These are phyloP conservation scores for Lytechinus variegatus DNA, from an alignment of 35 echinoderm and acorn worm genomes.

Conservation along the genomic window DNA sequence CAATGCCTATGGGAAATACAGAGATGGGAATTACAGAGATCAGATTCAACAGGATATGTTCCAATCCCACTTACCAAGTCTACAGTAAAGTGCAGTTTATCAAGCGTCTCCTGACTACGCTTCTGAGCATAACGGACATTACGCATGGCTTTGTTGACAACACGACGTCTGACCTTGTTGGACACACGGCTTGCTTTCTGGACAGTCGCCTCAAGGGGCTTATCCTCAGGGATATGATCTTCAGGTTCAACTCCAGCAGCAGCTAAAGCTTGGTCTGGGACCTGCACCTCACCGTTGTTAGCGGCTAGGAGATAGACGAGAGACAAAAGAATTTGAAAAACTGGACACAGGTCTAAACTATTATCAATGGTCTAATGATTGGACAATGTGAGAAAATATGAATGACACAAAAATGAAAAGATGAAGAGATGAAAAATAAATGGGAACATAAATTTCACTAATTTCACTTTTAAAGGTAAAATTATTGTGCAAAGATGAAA, in stretches of 20 bases:
- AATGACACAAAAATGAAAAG: too few species aligned
- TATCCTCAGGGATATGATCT: background rate
- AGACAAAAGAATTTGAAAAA: too few species aligned
- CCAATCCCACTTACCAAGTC: constrained; percentile 72
- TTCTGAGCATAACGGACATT: constrained; percentile 93
- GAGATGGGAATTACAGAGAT: too few species aligned
- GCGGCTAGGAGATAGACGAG: background rate
- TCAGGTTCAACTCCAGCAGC: background rate
- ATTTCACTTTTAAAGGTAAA: too few species aligned
- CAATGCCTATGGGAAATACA: too few species aligned
- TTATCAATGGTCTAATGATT: too few species aligned
- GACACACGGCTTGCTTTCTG: constrained; percentile 62
- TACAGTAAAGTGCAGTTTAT: constrained; percentile 87
- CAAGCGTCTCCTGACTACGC: constrained; percentile 89
- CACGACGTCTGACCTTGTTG: constrained; percentile 72
- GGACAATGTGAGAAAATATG: too few species aligned
- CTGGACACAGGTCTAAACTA: too few species aligned
- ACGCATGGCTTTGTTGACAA: constrained; percentile 81
- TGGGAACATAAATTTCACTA: too few species aligned
- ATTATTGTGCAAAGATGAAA: too few species aligned
- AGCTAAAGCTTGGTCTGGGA: constrained; percentile 42
- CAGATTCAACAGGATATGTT: too few species aligned
- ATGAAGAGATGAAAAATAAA: too few species aligned
- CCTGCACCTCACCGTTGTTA: constrained; percentile 3
- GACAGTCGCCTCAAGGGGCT: constrained; percentile 55